phyloP scores from a whole-genome alignment of 1,140 invertebrate genomes.

The Yoshiicerus persimilis region DNA sequence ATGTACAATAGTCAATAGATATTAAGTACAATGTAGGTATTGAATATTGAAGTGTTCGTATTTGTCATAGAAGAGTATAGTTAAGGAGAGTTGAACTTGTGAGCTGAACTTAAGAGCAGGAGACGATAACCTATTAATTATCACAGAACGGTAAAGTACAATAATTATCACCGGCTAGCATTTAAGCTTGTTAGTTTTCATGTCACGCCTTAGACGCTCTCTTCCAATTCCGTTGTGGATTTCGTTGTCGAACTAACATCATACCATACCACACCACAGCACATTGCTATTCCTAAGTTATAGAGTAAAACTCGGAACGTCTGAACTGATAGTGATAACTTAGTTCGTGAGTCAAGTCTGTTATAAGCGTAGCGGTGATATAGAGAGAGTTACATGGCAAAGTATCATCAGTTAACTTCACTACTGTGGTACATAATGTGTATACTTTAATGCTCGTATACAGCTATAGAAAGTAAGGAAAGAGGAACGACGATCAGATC shows the following conservation, averaged over 20 bases:
- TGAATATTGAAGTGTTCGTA: neutral
- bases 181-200: conserved; percentile 35
- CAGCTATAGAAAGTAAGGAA: too few relatives aligned
- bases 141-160: conserved; percentile 34
- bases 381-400: neutral
- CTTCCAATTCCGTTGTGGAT: conserved; percentile 18
- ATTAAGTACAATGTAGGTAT: neutral
- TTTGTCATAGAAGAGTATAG: neutral
- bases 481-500: neutral
- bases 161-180: conserved; percentile 39
- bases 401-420: neutral
- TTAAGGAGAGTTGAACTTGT: neutral
- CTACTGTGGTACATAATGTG: neutral
- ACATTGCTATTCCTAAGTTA: neutral
- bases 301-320: neutral
- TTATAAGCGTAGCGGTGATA: too few relatives aligned
- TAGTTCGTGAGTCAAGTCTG: neutral
- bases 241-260: neutral
- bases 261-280: neutral
- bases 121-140: conserved; percentile 43
- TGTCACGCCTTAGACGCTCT: conserved; percentile 31
- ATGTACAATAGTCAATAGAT: neutral
- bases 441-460: neutral
- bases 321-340: neutral
- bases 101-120: conserved; percentile 12